Conservation (phyloP, 1,140 invertebrate species). For the Atopsyche davidsoni region DNA sequence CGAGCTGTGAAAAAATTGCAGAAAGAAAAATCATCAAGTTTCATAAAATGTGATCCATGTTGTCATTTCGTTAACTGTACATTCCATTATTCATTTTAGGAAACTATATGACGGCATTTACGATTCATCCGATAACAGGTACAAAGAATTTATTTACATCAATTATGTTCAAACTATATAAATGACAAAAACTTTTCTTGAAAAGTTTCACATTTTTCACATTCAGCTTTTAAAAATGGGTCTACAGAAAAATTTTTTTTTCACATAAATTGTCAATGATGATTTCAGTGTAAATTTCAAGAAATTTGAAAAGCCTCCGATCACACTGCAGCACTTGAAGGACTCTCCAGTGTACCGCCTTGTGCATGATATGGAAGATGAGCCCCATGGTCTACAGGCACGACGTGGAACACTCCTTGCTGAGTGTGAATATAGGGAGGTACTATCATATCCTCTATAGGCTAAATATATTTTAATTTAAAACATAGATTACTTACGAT, state of each 20-base stretch:
- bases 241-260: constrained; percentile 1
- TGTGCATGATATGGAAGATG: constrained; percentile 64
- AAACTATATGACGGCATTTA: constrained; percentile 45
- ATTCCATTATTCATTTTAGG: constrained; percentile 36
- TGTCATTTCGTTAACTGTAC: constrained; percentile 12
- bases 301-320: constrained; percentile 68
- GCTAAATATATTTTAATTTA: constrained; percentile 1
- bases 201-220: neutral
- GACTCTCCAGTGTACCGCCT: constrained; percentile 67
- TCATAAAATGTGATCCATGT: no score
- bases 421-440: constrained; percentile 55
- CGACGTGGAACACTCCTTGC: constrained; percentile 58
- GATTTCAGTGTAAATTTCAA: constrained; percentile 66
- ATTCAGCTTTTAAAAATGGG: neutral
- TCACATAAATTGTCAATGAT: constrained; percentile 10
- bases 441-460: constrained; percentile 13
- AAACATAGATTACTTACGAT: no score
- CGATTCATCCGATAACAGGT: constrained; percentile 49
- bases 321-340: constrained; percentile 62
- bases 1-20: no score
- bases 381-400: constrained; percentile 58
- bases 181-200: neutral
- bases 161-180: constrained; percentile 1
- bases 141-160: constrained; percentile 29
- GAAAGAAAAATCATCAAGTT: no score